Conservation (phyloP, 2,797 vertebrate genomes). For the Phrynocephalus vlangalii region DNA sequence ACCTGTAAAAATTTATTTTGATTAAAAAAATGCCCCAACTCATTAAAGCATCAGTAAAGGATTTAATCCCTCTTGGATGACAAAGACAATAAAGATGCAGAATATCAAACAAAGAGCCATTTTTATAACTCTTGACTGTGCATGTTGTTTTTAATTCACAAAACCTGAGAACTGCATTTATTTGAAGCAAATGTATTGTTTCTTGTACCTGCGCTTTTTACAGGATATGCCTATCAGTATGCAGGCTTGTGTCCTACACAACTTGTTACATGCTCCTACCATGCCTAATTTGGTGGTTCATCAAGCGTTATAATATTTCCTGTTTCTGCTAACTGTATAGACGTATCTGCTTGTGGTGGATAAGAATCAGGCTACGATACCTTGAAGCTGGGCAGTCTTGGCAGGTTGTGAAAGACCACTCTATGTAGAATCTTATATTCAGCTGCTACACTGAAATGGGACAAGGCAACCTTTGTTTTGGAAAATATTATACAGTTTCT, state of each 20-base stretch:
- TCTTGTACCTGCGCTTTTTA: not conserved
- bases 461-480: conserved; percentile 20
- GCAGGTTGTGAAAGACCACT: not conserved
- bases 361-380: not conserved
- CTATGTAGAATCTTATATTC: not conserved
- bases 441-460: not conserved
- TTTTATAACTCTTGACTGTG: not conserved
- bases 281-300: not conserved
- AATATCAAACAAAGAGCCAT: not conserved
- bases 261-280: not conserved
- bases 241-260: not conserved
- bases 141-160: not conserved
- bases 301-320: not conserved
- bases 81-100: not conserved
- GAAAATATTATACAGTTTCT: conserved; percentile 17
- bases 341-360: not conserved
- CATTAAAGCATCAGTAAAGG: conserved; percentile 7
- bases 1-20: conserved; percentile 33
- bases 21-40: not conserved
- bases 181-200: not conserved
- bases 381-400: not conserved
- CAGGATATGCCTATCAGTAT: not conserved
- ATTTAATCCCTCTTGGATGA: conserved; percentile 8
- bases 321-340: not conserved
- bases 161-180: not conserved